These are phyloP conservation scores for Ormyrus thymus DNA, from an alignment of 2,888 invertebrate genomes.

Conservation along the genomic window DNA sequence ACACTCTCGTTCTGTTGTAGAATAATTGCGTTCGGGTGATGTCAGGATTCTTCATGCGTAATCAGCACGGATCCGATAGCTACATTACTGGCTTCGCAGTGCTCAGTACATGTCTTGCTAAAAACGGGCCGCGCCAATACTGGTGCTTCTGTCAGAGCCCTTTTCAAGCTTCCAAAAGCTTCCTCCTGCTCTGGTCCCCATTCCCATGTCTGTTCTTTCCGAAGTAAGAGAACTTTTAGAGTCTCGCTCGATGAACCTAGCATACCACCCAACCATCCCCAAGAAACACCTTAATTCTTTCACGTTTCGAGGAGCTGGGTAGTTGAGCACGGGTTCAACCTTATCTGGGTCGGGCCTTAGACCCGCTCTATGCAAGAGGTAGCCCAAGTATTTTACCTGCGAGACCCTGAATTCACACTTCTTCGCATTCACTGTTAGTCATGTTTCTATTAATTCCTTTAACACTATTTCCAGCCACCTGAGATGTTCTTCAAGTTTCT, in stretches of 20 bases:
- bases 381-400: not conserved
- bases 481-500: too few relatives aligned
- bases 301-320: not conserved
- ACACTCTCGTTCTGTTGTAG: too few relatives aligned
- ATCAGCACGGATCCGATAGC: too few relatives aligned
- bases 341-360: not conserved
- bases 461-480: not conserved
- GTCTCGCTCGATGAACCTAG: not conserved
- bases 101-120: not conserved
- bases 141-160: not conserved
- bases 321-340: not conserved
- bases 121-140: slow-evolving; percentile 12
- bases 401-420: not conserved
- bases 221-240: not conserved
- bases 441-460: not conserved
- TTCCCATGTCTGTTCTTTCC: not conserved
- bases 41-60: too few relatives aligned
- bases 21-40: too few relatives aligned
- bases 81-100: not conserved
- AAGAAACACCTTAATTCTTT: not conserved
- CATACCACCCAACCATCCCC: not conserved
- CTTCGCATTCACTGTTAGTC: not conserved
- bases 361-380: not conserved
- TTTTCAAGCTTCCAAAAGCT: not conserved
- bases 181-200: not conserved